Evolutionary conservation across 2,888 invertebrate species (phyloP), one percentile per base, ranked within the genome.

Genomic region (Lymantria dispar): DNA sequence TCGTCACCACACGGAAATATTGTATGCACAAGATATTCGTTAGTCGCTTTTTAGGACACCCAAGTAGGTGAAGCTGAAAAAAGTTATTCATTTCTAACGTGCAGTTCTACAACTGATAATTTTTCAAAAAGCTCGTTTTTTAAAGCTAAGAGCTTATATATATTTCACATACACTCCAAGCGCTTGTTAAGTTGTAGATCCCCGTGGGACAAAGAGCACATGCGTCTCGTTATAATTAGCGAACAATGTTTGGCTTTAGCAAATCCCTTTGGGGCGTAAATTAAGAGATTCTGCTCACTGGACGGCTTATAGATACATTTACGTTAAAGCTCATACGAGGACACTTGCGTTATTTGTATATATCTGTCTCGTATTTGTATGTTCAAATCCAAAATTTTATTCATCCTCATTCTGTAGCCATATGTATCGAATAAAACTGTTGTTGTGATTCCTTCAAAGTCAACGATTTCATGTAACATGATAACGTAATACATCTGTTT

Each of bases 221-320:
- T 89, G 90, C 78, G 85, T 72, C 83, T 85, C 77, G 87, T 89
- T 89, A 90, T 90, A 91, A 91, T 91, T 91, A 90, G 91, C 89
- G 87, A 85, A 87, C 91, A 90, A 88, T 90, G 90, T 90, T 90
- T 91, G 88, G 90, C 88, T 90, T 91, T 86, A 80, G 78, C 81
- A 87, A 91, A 91, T 90, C 90, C 90, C 85, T 85, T 83, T 81
- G 87, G 90, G 89, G 85, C 91, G 88, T 90, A 91, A 90, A 90
- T 91, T 90, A 90, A 90, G 89, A 90, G 89, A 90, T 89, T 87
- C 83, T 69, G 70, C 76, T 74, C 73, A 68, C 61, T 72, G 76
- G 76, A 78, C 83, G 83, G 85, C 85, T 87, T 87, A 86, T 72
- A 72, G 74, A 85, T 83, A 86, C 85, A 83, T 87, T 85, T 82